These are phyloP conservation scores for Diachasma alloeum DNA, from an alignment of 1,140 invertebrate genomes.

Conservation along the genomic window DNA sequence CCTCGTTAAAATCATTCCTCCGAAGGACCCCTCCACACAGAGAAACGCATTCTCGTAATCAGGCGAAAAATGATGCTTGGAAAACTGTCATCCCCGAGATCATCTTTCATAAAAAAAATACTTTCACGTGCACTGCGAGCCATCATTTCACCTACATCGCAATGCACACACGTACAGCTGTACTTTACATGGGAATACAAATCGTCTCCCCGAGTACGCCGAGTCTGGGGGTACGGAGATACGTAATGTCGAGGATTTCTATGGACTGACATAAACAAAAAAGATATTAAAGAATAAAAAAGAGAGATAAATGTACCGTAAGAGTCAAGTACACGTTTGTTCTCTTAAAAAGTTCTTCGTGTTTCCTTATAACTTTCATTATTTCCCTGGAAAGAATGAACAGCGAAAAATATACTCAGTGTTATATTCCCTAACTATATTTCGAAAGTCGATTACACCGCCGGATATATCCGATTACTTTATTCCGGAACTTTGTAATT, in stretches of 20 bases:
- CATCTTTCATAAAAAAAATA: slow-evolving; percentile 6
- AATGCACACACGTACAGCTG: not conserved
- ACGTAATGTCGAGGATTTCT: slow-evolving; percentile 1
- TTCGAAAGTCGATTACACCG: slow-evolving; percentile 12
- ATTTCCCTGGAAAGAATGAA: not conserved
- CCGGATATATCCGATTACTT: slow-evolving; percentile 5
- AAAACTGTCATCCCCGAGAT: not conserved
- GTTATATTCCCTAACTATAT: not conserved
- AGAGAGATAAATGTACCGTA: not conserved
- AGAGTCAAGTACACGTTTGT: slow-evolving; percentile 17
- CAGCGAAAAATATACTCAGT: not conserved
- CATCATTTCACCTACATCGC: not conserved
- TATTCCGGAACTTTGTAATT: slow-evolving; percentile 1
- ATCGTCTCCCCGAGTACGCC: not conserved
- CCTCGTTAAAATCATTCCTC: slow-evolving; percentile 28
- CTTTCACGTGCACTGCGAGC: not conserved
- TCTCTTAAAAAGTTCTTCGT: not conserved
- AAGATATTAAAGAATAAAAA: not conserved
- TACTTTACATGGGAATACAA: not conserved
- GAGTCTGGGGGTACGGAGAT: not conserved
- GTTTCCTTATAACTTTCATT: not conserved
- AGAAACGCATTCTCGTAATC: not conserved
- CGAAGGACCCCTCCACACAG: not conserved
- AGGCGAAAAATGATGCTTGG: slow-evolving; percentile 5
- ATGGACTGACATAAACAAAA: not conserved